Evolutionary conservation across 2,888 invertebrate species (phyloP).

Genomic region (Mongoloraphidia duomilia): DNA sequence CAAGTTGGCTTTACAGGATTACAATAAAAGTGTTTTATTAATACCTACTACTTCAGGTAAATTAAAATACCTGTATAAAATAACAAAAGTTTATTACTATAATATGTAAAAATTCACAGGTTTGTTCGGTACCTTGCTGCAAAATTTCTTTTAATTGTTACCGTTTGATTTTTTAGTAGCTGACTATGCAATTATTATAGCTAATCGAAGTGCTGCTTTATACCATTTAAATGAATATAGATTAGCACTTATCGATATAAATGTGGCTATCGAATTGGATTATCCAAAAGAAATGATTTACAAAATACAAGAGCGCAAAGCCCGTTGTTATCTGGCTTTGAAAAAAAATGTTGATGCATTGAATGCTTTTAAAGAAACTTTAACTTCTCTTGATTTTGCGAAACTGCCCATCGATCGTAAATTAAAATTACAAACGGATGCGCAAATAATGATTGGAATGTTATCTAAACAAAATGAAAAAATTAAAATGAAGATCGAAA

Average conservation of each 20-base stretch:
- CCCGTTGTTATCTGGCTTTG: slow-evolving; percentile 52
- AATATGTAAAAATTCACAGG: background rate
- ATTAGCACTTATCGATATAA: slow-evolving; percentile 55
- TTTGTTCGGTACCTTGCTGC: too few species aligned
- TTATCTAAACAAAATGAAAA: slow-evolving; percentile 32
- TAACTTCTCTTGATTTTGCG: slow-evolving; percentile 51
- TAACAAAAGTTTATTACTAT: background rate
- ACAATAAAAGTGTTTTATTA: slow-evolving; percentile 51
- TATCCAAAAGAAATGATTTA: slow-evolving; percentile 61
- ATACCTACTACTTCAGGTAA: slow-evolving; percentile 55
- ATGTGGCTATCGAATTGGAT: slow-evolving; percentile 44
- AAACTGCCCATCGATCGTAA: slow-evolving; percentile 39
- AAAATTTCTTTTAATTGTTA: slow-evolving; percentile 12
- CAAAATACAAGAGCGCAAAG: slow-evolving; percentile 61
- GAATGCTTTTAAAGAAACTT: slow-evolving; percentile 48
- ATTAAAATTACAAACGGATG: slow-evolving; percentile 47
- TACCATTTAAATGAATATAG: slow-evolving; percentile 56
- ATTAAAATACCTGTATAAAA: slow-evolving; percentile 17
- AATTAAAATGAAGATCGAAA: slow-evolving; percentile 13
- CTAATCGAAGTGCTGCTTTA: slow-evolving; percentile 68
- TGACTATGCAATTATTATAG: slow-evolving; percentile 53
- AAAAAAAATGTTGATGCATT: slow-evolving; percentile 50
- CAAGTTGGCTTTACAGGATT: slow-evolving; percentile 49
- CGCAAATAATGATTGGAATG: slow-evolving; percentile 55
- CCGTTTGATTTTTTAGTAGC: slow-evolving; percentile 29